Base-by-base conservation (phyloP, 2,888 invertebrate species). In the Strigamia maritima region DNA sequence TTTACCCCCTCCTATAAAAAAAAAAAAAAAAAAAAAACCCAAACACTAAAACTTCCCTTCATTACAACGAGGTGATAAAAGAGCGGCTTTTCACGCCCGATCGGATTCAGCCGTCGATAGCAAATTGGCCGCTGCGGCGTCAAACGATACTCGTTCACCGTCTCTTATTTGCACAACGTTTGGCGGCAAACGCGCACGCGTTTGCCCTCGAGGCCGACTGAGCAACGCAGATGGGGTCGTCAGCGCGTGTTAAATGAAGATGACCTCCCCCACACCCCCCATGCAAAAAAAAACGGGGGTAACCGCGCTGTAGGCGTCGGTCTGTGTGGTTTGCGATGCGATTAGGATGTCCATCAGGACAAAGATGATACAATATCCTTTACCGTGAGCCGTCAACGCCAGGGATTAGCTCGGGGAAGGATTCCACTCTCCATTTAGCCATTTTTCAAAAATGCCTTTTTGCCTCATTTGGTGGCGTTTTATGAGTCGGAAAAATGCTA, bases 1-100 rank as follows among this genome's bases (percentile, higher is more conserved):
- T 44, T 44, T n/a, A 14, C 49, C n/a, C 49, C 49, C 49, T n/a
- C n/a, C n/a, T n/a, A n/a, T n/a, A n/a, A n/a, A n/a, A n/a, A n/a
- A n/a, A n/a, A n/a, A 31, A 31, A 31, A 31, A 31, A 31, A 31
- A 31, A 31, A 31, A 22, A 54, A 19, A 54, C 2, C 2, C 2
- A 54, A 54, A 22, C n/a, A 2, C 60, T 7, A 7, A 22, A 31
- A 31, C 31, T 31, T 7, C 31, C 31, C 31, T 31, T 31, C 31
- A 7, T 31, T 31, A 49, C 2, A 40, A 40, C 40, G 40, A 40
- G 14, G 40, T 31, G 35, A 35, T 7, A 35, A 35, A 2, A 10
- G 44, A 10, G 44, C 49, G 49, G 74, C 74, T 74, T 74, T 74
- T 74, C 74, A 74, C 74, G 74, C 74, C 74, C 31, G 74, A 74